A percentile compares a stretch with the other conserved stretches of the same genome.
These are phyloP conservation scores for Mizuhopecten yessoensis DNA, from an alignment of 1,140 invertebrate genomes.

Conservation along the genomic window DNA sequence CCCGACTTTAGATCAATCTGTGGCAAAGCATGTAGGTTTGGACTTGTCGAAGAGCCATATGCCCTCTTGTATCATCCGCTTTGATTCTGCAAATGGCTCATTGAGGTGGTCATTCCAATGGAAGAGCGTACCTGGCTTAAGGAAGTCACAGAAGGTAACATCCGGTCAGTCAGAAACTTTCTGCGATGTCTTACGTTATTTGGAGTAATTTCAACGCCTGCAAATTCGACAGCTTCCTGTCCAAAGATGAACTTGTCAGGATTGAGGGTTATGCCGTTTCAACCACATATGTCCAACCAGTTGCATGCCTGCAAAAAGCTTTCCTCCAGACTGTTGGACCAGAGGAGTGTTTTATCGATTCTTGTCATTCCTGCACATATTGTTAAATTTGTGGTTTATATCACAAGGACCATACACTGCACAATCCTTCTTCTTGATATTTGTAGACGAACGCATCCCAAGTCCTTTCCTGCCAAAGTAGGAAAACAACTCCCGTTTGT, in stretches of 20 bases:
- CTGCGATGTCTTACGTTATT: constrained; percentile 55
- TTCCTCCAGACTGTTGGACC: constrained; percentile 58
- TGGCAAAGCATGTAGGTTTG: constrained; percentile 67
- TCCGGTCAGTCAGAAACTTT: constrained; percentile 57
- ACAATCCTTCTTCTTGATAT: no score
- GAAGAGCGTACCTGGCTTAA: constrained; percentile 60
- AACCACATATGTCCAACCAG: constrained; percentile 66
- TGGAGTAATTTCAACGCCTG: constrained; percentile 67
- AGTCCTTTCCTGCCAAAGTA: no score
- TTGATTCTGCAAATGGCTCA: constrained; percentile 61
- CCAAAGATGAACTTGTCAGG: constrained; percentile 71
- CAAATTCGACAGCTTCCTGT: constrained; percentile 67
- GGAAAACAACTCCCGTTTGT: no score
- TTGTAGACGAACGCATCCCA: no score
- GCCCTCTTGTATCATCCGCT: constrained; percentile 62
- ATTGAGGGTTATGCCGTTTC: constrained; percentile 76
- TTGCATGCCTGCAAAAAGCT: constrained; percentile 56
- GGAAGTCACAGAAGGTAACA: constrained; percentile 62
- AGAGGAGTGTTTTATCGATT: constrained; percentile 67
- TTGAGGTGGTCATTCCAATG: constrained; percentile 60
- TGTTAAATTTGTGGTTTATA: no score
- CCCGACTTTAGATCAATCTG: constrained; percentile 68
- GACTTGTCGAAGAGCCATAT: constrained; percentile 68
- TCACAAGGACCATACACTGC: no score
- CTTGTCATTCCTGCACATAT: no score